phyloP scores from a whole-genome alignment of 2,797 vertebrate genomes.

The Dromococcyx pavoninus region DNA sequence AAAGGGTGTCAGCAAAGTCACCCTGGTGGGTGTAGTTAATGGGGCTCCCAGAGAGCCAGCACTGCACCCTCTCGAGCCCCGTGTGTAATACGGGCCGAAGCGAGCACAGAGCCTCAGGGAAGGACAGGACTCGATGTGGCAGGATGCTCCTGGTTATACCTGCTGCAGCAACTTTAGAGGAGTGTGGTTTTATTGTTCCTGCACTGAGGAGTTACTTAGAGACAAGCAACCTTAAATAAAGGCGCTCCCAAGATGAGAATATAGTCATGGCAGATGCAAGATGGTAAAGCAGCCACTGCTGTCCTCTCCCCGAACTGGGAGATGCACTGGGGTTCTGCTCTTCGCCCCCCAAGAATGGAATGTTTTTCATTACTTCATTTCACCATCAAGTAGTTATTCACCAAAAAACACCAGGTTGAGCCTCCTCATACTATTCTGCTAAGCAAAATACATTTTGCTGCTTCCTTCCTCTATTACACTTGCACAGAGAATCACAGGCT shows the following conservation, averaged over 20 bases:
- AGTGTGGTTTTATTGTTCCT: not conserved
- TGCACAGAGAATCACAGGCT: not conserved
- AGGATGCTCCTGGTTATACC: not conserved
- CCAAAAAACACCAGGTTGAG: not conserved
- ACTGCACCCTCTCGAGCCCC: accelerated
- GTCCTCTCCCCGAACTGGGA: not conserved
- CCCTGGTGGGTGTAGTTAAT: not conserved
- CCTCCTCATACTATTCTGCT: not conserved
- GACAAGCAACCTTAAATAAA: not conserved
- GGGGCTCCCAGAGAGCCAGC: not conserved
- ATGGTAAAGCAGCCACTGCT: not conserved
- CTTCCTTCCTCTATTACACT: not conserved
- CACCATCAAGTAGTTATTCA: not conserved
- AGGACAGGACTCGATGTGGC: not conserved
- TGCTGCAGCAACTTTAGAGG: not conserved
- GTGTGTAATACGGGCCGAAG: not conserved
- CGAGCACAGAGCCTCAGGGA: accelerated
- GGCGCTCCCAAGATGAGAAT: not conserved
- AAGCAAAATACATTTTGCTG: not conserved
- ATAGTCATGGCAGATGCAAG: not conserved
- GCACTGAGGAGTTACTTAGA: not conserved
- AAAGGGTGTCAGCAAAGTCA: not conserved
- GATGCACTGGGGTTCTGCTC: not conserved
- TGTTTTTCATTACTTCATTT: not conserved
- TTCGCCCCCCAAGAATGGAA: not conserved